Evolutionary conservation across 2,113 vertebrate species (phyloP).

Genomic region (Mus pahari): DNA sequence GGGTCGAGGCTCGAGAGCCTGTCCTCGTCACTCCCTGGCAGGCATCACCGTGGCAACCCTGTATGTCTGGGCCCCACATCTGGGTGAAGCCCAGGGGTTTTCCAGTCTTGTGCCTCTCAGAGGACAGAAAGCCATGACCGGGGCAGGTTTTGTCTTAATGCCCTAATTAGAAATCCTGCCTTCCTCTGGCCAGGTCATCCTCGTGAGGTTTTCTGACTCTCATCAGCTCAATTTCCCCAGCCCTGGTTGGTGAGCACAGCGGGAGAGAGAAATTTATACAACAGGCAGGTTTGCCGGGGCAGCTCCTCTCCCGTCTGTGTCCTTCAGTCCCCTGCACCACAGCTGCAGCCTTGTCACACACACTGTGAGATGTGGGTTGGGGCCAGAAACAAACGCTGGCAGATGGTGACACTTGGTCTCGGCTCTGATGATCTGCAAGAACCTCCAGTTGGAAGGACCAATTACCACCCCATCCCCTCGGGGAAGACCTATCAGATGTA

Average conservation of each 20-base stretch:
- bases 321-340: neutral
- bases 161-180: neutral
- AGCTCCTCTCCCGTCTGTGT: neutral
- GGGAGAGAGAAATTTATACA: constrained; percentile 28
- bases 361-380: constrained; percentile 73
- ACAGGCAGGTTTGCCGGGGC: constrained; percentile 57
- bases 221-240: constrained; percentile 60
- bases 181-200: neutral
- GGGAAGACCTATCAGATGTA: constrained; percentile 87
- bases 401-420: constrained; percentile 87
- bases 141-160: neutral
- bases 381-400: constrained; percentile 85
- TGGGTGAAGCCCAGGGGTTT: neutral
- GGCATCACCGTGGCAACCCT: neutral
- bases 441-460: constrained; percentile 86
- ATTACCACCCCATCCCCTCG: constrained; percentile 87
- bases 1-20: neutral
- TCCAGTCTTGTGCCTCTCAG: neutral
- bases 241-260: neutral
- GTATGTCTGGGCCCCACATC: neutral
- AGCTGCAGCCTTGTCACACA: constrained; percentile 56
- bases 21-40: neutral
- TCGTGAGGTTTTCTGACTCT: neutral
- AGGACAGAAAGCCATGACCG: rapidly evolving
- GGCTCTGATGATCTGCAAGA: constrained; percentile 85